A percentile compares a stretch with the other conserved stretches of the same genome.
Conservation (phyloP, 2,797 vertebrate species). For the Emydoidea blandingii region DNA sequence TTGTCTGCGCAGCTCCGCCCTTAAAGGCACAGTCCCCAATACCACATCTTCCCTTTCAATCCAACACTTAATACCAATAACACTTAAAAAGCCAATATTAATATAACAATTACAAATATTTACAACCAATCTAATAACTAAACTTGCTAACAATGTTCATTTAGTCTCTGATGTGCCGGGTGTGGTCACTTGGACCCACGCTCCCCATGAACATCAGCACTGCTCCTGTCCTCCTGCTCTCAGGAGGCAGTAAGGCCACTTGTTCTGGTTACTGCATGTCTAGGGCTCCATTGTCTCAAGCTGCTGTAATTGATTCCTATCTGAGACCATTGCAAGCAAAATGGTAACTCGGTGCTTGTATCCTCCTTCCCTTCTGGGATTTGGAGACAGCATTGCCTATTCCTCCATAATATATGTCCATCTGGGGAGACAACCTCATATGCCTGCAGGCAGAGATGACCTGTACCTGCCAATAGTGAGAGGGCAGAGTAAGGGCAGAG, state of each 20-base stretch:
- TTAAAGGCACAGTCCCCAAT: background rate
- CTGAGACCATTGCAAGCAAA: background rate
- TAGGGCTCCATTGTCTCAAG: background rate
- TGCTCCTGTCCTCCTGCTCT: background rate
- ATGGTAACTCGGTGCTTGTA: no score
- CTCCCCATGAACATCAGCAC: background rate
- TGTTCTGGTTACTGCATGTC: background rate
- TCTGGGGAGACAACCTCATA: no score
- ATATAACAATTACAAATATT: background rate
- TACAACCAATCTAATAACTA: background rate
- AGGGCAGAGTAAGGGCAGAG: no score
- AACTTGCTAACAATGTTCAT: background rate
- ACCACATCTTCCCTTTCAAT: background rate
- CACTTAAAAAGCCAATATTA: no score
- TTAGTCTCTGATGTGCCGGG: background rate
- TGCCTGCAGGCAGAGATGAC: no score
- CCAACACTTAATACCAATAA: background rate
- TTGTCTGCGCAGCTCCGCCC: no score
- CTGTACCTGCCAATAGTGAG: no score
- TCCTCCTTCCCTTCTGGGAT: no score
- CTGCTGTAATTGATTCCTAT: background rate
- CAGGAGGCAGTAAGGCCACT: background rate
- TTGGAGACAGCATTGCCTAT: no score
- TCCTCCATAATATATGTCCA: no score
- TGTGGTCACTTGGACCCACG: background rate